Base-by-base conservation (phyloP, 2,888 invertebrate species). In the Stomorhina lunata region DNA sequence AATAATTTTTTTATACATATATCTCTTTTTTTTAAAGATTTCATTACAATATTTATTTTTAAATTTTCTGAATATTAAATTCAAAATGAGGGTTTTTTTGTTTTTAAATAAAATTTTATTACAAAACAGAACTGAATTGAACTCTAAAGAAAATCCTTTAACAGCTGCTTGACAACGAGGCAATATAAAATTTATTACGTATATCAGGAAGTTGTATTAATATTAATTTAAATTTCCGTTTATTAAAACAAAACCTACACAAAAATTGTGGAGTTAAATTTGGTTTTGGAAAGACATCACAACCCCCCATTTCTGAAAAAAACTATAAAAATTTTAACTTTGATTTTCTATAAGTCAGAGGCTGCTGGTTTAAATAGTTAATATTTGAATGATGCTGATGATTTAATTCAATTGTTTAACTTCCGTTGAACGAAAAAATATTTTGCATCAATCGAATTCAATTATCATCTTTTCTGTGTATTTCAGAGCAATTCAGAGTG, bases 181-280 rank as follows among this genome's bases (percentile, higher is more conserved):
- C 68, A 15, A 53, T 68, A 59, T 50, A 34, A 59, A 80, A 80
- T 80, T 79, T 73, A 80, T 68, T 57, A 34, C 75, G n/a, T 50
- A 32, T 45, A 71, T 82, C 71, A 84, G 80, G 84, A 85, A 84
- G 81, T 83, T 85, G 86, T 86, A 85, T 88, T 85, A 85, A 85
- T 87, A 88, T 89, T 88, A 89, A 89, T 89, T 89, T 88, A 88
- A 86, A 89, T 89, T 89, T 89, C 89, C 89, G 89, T 85, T 87
- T 75, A 53, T 48, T 68, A 83, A 84, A 84, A 81, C 83, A 80
- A 78, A 75, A 55, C 77, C 77, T 80, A 79, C 76, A 73, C 75
- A 79, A 55, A 55, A 57, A n/a, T n/a, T n/a, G n/a, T 63, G 34
- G 32, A 63, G 45, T 27, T 15, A 45, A 57, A 71, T n/a, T n/a